A percentile compares a stretch with the other conserved stretches of the same genome.
phyloP scores from a whole-genome alignment of 2,797 vertebrate genomes.

The Sebastes vulpes region DNA sequence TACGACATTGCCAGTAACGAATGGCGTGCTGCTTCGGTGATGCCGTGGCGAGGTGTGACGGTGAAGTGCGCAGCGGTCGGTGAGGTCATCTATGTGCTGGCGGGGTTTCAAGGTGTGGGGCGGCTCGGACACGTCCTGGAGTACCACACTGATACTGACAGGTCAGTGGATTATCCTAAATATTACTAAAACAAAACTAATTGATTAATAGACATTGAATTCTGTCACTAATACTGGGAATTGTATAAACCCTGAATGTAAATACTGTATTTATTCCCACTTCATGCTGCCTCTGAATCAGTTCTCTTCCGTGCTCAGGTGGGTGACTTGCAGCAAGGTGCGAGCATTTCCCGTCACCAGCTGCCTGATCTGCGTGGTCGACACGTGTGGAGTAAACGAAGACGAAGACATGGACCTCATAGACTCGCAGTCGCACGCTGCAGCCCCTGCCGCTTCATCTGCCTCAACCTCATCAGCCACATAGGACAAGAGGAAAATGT shows the following conservation, averaged over 20 bases:
- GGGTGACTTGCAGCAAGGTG: constrained; percentile 95
- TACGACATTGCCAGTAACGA: constrained; percentile 95
- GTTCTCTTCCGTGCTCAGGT: constrained; percentile 61
- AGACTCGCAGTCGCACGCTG: constrained; percentile 68
- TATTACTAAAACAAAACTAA: background rate
- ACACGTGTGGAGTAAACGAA: constrained; percentile 97
- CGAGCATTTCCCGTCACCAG: constrained; percentile 97
- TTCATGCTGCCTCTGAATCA: background rate
- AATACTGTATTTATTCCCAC: too few species aligned
- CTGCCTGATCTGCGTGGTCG: constrained; percentile 97
- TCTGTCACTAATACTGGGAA: background rate
- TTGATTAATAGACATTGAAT: background rate
- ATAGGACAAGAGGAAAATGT: constrained; percentile 4
- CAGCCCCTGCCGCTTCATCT: constrained; percentile 42
- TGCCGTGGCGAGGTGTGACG: constrained; percentile 97
- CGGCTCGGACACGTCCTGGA: constrained; percentile 95
- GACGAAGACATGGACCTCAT: constrained; percentile 89
- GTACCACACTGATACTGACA: constrained; percentile 95
- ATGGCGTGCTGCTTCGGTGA: constrained; percentile 92
- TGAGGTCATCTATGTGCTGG: constrained; percentile 93
- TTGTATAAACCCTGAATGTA: background rate
- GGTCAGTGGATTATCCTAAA: constrained; percentile 58
- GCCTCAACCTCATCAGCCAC: constrained; percentile 62
- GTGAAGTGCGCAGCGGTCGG: constrained; percentile 97
- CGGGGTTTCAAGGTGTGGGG: constrained; percentile 96